phyloP scores from a whole-genome alignment of 2,888 invertebrate species.

The Dicyrtoma fusca region DNA sequence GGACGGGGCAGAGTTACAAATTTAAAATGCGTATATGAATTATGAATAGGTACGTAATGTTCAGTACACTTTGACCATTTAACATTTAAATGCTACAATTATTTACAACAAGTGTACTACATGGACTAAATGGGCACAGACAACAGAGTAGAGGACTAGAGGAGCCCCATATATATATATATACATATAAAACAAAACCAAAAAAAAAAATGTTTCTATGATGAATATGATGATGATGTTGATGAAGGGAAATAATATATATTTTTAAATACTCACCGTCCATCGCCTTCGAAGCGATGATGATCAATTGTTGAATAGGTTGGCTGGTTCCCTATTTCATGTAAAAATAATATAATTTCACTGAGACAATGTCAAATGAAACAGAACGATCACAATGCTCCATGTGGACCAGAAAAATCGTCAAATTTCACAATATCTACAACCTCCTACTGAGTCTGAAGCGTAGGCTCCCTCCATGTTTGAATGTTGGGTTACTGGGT shows the following conservation, averaged over 20 bases:
- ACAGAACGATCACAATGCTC: slow-evolving; percentile 22
- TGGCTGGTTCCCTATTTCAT: not conserved
- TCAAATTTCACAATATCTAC: slow-evolving; percentile 32
- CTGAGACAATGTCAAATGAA: slow-evolving; percentile 14
- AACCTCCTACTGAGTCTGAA: slow-evolving; percentile 31
- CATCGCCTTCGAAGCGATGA: slow-evolving; percentile 31
- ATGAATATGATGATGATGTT: not conserved
- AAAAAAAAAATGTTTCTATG: not conserved
- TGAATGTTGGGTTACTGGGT: slow-evolving; percentile 24
- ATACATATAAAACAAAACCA: not conserved
- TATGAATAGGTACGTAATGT: too few species aligned
- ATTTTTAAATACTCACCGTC: slow-evolving; percentile 25
- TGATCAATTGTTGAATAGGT: slow-evolving; percentile 4
- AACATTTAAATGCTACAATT: too few species aligned
- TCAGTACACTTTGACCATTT: too few species aligned
- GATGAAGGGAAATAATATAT: slow-evolving; percentile 2
- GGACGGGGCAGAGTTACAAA: too few species aligned
- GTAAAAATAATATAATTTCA: slow-evolving; percentile 10
- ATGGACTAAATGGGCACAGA: too few species aligned
- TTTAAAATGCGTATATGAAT: too few species aligned
- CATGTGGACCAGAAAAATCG: slow-evolving; percentile 23
- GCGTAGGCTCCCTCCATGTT: slow-evolving; percentile 32
- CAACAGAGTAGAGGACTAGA: too few species aligned
- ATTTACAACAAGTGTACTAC: too few species aligned
- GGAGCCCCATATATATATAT: not conserved